Conservation (phyloP, 30 jellyfish, hydroid and myxozoan genomes). For the Cassiopea xamachana region DNA sequence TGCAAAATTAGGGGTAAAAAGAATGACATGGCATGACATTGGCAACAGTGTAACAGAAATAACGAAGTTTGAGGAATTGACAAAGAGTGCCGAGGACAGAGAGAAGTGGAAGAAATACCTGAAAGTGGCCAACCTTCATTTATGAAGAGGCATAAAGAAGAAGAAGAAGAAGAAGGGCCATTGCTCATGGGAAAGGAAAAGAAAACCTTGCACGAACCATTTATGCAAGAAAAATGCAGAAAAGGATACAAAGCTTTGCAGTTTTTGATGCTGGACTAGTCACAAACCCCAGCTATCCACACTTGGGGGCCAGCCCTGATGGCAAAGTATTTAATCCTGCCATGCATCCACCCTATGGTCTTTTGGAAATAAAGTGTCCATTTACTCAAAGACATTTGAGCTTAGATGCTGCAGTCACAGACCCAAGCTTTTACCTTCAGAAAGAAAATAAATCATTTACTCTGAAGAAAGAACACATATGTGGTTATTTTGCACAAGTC, state of each 20-base stretch:
- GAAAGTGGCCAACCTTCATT: too few species aligned
- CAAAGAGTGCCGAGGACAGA: too few species aligned
- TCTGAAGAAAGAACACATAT: background rate
- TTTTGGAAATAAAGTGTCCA: background rate
- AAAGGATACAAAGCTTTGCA: background rate
- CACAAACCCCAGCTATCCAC: background rate
- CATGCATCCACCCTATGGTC: background rate
- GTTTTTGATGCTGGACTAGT: conserved; percentile 1
- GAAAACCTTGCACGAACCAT: conserved; percentile 10
- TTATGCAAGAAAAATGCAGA: background rate
- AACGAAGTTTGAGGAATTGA: too few species aligned
- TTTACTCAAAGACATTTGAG: background rate
- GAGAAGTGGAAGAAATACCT: too few species aligned
- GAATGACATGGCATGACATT: too few species aligned
- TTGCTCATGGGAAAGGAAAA: conserved; percentile 14
- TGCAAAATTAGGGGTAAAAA: too few species aligned
- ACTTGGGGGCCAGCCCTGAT: conserved; percentile 11
- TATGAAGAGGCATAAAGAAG: too few species aligned
- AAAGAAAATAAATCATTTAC: background rate
- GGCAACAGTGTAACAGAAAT: too few species aligned
- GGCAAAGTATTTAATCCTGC: conserved; percentile 1
- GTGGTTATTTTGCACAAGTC: conserved; percentile 10
- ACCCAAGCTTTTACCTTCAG: background rate
- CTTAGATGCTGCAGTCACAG: background rate
- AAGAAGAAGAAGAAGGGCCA: too few species aligned